Percentiles rank a stretch among this genome's conserved stretches.
phyloP scores from a whole-genome alignment of 2,797 vertebrate genomes.

The Tragelaphus oryx region DNA sequence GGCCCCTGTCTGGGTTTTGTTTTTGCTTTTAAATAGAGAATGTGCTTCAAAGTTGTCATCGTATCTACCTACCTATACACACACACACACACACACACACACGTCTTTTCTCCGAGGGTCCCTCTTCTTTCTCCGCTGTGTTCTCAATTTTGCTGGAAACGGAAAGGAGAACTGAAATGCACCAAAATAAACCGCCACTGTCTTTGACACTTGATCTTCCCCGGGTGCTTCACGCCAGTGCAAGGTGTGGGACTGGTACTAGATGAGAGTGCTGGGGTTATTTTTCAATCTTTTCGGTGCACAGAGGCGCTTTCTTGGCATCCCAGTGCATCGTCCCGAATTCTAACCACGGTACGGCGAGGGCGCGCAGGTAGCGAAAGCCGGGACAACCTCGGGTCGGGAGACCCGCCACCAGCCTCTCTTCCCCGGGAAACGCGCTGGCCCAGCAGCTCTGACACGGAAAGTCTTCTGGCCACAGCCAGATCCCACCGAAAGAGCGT shows the following conservation, averaged over 20 bases:
- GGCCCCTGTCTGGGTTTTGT: not conserved
- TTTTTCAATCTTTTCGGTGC: not conserved
- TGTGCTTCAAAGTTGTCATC: not conserved
- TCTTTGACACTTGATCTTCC: not conserved
- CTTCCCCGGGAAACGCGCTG: not conserved
- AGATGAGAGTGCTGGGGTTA: not conserved
- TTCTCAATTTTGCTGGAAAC: constrained; percentile 26
- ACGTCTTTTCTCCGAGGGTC: not conserved
- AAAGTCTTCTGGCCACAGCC: not conserved
- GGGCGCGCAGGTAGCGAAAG: constrained; percentile 22
- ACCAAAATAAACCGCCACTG: not conserved
- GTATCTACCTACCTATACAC: not conserved
- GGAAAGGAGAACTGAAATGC: not conserved
- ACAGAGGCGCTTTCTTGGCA: not conserved
- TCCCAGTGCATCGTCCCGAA: not conserved
- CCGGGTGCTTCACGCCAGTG: not conserved
- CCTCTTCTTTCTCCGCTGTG: not conserved
- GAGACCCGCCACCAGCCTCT: not conserved
- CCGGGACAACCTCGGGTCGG: not conserved
- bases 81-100: not conserved
- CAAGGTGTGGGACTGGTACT: not conserved
- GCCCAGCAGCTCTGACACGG: not conserved
- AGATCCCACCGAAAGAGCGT: not conserved
- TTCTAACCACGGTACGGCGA: not conserved
- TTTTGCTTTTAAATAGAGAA: not conserved